Evolutionary conservation across 2,888 invertebrate genomes (phyloP), one percentile per base, ranked within the genome.

Genomic region (Scelioninae gen. 2): DNA sequence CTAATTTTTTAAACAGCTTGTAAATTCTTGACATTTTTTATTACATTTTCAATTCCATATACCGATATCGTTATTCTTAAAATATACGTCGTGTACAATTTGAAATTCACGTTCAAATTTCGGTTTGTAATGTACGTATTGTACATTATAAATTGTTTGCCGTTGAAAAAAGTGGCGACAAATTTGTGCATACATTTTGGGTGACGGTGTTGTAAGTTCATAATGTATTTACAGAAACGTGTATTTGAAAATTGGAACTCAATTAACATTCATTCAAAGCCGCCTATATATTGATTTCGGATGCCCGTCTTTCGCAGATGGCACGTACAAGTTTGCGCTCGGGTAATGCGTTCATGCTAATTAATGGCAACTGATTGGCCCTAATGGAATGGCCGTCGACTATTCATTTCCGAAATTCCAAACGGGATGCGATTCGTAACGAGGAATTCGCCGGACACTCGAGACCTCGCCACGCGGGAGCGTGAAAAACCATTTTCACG

Each of bases 381-480:
- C 35, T 16, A 45, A 43, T 53, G 55, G 46, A 68, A 73, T 69
- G 53, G 48, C 48, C 46, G 60, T 60, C 58, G 64, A 43, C 64
- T 43, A 43, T 73, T 69, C 73, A 73, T 73, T 73, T 73, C 73
- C 73, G 73, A 73, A 73, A 69, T 73, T 45, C 33, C 48, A 31
- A 55, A 33, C 19, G 39, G 11, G 35, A 50, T 50, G 67, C 33
- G 11, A 67, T n/a, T 57, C 16, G 50, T 31, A 48, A 48, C 28
- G 15, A 13, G 7, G 46, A 25, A 28, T 25, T 5, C 16, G 33
- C 19, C 55, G 65, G 41, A 65, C 37, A 39, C 37, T 35, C 43
- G 4, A 43, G 37, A 46, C 13, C 15, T 25, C 16, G 35, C 15
- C 5, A 19, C 6, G 37, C n/a, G 13, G 28, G 28, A 33, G 1